Conservation (phyloP, 2,888 invertebrate genomes). For the Spilosoma lubricipeda region DNA sequence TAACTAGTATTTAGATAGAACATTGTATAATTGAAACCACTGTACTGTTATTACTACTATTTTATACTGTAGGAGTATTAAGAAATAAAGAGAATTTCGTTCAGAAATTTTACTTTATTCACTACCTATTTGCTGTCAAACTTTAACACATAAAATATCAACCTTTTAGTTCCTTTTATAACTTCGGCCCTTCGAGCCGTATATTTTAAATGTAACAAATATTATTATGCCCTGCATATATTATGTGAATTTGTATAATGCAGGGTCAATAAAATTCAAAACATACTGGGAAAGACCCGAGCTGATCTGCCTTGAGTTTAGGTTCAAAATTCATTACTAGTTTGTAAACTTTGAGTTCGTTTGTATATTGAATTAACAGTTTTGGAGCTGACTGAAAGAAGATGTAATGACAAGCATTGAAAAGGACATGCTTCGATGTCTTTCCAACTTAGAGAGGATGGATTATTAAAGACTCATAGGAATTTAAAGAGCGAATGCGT, state of each 20-base stretch:
- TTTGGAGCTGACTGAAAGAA: background rate
- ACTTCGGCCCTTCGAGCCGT: background rate
- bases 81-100: background rate
- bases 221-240: background rate
- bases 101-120: too few species aligned
- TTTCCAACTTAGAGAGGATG: too few species aligned
- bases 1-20: background rate
- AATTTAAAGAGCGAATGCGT: too few species aligned
- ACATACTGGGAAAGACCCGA: background rate
- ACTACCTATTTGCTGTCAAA: too few species aligned
- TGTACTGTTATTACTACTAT: too few species aligned
- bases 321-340: background rate
- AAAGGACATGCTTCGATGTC: too few species aligned
- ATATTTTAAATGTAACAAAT: background rate
- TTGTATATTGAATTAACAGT: background rate
- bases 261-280: background rate
- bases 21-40: background rate
- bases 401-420: too few species aligned
- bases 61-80: background rate
- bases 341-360: background rate
- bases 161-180: background rate
- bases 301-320: background rate
- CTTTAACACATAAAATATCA: background rate
- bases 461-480: too few species aligned
- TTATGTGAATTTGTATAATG: background rate